Conservation (phyloP, 2,888 invertebrate genomes). For the Crepidodera aurea region DNA sequence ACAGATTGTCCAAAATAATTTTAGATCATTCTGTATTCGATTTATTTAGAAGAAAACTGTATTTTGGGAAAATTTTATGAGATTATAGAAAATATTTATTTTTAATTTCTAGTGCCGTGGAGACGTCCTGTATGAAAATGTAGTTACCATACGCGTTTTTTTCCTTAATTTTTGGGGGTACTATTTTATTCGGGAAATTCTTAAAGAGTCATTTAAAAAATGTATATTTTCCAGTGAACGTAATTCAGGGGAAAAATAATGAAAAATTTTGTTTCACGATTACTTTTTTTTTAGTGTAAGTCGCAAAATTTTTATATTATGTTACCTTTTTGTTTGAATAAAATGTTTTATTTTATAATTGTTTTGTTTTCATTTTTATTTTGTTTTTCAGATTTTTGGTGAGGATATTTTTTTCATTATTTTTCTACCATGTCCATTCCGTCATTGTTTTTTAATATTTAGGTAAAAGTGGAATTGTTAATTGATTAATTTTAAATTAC, state of each 20-base stretch:
- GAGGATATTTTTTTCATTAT: slow-evolving; percentile 14
- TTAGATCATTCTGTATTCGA: too few species aligned
- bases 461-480: too few species aligned
- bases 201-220: neutral
- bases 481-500: too few species aligned
- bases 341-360: slow-evolving; percentile 44
- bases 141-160: slow-evolving; percentile 11
- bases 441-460: neutral
- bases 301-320: slow-evolving; percentile 35
- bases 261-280: slow-evolving; percentile 27
- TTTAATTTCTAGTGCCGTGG: neutral
- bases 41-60: too few species aligned
- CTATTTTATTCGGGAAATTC: neutral
- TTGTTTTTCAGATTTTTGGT: slow-evolving; percentile 34
- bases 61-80: too few species aligned
- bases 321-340: slow-evolving; percentile 43
- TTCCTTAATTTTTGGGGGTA: slow-evolving; percentile 3
- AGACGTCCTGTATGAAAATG: neutral
- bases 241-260: slow-evolving; percentile 37
- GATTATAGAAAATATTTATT: too few species aligned
- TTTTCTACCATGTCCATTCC: slow-evolving; percentile 14
- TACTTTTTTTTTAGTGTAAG: slow-evolving; percentile 17
- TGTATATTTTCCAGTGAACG: slow-evolving; percentile 4
- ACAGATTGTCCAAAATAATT: too few species aligned
- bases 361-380: slow-evolving; percentile 34